A percentile compares a stretch with the other conserved stretches of the same genome.
Conservation (phyloP, 92 coral and sea anemone species). For the Palythoa caribaeorum region DNA sequence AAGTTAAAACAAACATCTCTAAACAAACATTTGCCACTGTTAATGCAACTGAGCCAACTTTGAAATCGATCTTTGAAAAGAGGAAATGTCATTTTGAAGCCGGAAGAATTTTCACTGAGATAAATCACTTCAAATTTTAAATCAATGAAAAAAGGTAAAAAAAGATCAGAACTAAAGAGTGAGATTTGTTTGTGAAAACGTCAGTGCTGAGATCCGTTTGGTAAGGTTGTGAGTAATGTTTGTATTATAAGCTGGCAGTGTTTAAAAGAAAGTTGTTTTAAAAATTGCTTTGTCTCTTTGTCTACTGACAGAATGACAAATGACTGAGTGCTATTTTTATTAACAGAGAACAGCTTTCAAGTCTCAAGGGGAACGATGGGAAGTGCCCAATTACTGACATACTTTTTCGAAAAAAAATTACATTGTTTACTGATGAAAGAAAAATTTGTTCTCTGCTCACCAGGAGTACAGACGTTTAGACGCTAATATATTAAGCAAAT, state of each 20-base stretch:
- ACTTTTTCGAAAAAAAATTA: neutral
- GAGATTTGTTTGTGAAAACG: neutral
- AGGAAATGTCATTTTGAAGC: neutral
- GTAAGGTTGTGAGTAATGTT: neutral
- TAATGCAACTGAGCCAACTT: neutral
- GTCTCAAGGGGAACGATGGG: too few species aligned
- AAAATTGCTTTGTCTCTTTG: neutral
- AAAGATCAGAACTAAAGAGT: neutral
- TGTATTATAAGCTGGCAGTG: neutral
- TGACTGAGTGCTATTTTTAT: neutral
- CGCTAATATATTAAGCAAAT: neutral
- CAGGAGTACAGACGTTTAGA: neutral
- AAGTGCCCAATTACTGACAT: neutral
- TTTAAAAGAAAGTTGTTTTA: neutral
- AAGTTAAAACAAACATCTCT: neutral
- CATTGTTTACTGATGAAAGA: constrained; percentile 8
- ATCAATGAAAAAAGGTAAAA: neutral
- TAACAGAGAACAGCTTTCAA: neutral
- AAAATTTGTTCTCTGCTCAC: neutral
- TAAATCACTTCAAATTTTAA: neutral
- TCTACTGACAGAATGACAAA: neutral
- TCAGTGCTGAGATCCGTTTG: neutral
- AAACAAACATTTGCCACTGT: neutral
- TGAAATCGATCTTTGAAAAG: neutral
- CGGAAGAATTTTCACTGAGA: neutral